Conservation (phyloP, 2,888 invertebrate species). For the Chalcis sispes region DNA sequence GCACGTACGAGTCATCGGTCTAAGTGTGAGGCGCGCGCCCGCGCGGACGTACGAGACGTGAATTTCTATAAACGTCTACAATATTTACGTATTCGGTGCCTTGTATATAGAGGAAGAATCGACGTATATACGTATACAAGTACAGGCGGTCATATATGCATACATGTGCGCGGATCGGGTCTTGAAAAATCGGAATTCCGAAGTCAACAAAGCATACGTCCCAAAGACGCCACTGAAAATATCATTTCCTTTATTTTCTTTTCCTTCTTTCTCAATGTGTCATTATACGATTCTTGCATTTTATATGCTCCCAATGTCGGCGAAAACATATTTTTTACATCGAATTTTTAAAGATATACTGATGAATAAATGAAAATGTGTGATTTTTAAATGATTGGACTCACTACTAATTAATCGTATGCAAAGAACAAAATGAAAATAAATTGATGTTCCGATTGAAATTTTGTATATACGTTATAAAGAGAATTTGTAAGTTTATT, state of each 20-base stretch:
- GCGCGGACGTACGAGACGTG: slow-evolving; percentile 46
- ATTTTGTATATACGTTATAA: too few species aligned
- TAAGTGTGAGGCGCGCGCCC: slow-evolving; percentile 37
- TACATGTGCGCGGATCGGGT: background rate
- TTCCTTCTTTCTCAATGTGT: too few species aligned
- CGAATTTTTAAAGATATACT: background rate
- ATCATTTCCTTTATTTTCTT: too few species aligned
- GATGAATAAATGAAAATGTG: slow-evolving; percentile 4
- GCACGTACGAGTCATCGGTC: slow-evolving; percentile 56
- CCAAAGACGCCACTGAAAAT: slow-evolving; percentile 11
- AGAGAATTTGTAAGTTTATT: too few species aligned
- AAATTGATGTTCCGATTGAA: too few species aligned
- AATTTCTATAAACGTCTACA: slow-evolving; percentile 50
- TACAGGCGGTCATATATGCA: too few species aligned
- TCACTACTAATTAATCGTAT: too few species aligned
- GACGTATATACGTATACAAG: slow-evolving; percentile 5
- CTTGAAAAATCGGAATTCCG: slow-evolving; percentile 42
- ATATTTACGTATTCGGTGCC: slow-evolving; percentile 53
- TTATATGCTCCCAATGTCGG: background rate
- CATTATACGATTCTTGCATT: too few species aligned
- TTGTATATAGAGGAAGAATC: slow-evolving; percentile 14
- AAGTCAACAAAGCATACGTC: slow-evolving; percentile 36
- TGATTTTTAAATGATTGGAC: too few species aligned
- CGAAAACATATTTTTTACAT: background rate
- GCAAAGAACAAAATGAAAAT: too few species aligned